A percentile compares a stretch with the other conserved stretches of the same genome.
phyloP scores from a whole-genome alignment of 2,113 vertebrate species.

The Silurus asotus region DNA sequence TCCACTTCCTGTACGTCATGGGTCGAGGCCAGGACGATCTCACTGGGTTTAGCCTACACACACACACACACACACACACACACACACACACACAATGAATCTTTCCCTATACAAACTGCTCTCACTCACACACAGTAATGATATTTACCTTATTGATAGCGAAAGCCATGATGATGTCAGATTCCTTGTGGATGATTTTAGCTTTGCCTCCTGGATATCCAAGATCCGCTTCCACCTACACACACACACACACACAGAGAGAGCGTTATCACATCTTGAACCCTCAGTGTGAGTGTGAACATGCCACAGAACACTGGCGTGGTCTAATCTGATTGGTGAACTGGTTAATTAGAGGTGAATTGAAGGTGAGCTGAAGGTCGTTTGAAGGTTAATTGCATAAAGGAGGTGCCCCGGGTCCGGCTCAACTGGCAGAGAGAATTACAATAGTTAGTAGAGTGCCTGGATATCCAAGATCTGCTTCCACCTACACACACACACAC shows the following conservation, averaged over 20 bases:
- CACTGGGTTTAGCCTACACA: conserved; percentile 85
- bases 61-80: neutral
- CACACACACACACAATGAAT: neutral
- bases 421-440: neutral
- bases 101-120: neutral
- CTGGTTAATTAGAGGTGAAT: conserved; percentile 13
- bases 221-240: conserved; percentile 94
- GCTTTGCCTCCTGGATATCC: conserved; percentile 97
- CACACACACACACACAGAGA: conserved; percentile 58
- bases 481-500: conserved; percentile 91
- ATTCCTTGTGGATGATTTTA: conserved; percentile 97
- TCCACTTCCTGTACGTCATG: conserved; percentile 98
- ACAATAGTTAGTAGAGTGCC: conserved; percentile 50
- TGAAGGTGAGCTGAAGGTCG: conserved; percentile 11
- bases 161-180: conserved; percentile 98
- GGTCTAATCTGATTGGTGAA: conserved; percentile 4
- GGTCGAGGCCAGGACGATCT: conserved; percentile 95
- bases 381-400: conserved; percentile 2
- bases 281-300: neutral
- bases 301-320: conserved; percentile 28
- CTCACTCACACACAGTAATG: neutral
- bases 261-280: conserved; percentile 58
- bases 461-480: conserved; percentile 95
- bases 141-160: conserved; percentile 88
- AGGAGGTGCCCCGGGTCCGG: neutral